Percentiles rank a stretch among this genome's conserved stretches.
Evolutionary conservation across 2,888 invertebrate species (phyloP).

Genomic region (Romanomermis culicivorax): DNA sequence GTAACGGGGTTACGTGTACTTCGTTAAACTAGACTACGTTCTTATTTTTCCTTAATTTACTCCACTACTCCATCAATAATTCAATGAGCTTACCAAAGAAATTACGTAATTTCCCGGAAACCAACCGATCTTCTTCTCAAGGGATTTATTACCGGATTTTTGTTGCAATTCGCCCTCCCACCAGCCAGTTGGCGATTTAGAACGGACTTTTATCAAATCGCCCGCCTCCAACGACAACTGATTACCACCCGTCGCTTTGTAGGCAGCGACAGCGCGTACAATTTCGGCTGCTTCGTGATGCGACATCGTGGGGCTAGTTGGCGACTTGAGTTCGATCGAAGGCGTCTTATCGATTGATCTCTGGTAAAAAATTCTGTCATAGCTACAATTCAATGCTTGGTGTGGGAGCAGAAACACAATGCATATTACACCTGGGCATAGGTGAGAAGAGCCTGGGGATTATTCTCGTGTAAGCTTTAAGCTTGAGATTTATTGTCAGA

Average conservation of each 20-base stretch:
- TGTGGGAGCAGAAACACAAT: too few relatives aligned
- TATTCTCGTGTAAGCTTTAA: too few relatives aligned
- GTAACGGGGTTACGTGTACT: too few relatives aligned
- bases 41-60: too few relatives aligned
- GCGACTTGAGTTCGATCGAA: background rate
- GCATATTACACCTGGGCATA: too few relatives aligned
- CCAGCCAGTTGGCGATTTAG: constrained; percentile 92
- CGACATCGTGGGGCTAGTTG: background rate
- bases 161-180: constrained; percentile 92
- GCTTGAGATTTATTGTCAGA: too few relatives aligned
- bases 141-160: constrained; percentile 36
- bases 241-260: constrained; percentile 67
- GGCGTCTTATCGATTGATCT: background rate
- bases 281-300: constrained; percentile 41
- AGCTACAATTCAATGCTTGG: too few relatives aligned
- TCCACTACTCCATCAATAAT: too few relatives aligned
- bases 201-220: constrained; percentile 79
- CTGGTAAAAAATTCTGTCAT: too few relatives aligned
- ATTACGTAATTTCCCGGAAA: constrained; percentile 97
- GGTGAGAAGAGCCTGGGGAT: too few relatives aligned
- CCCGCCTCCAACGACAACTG: constrained; percentile 73
- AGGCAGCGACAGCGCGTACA: constrained; percentile 76
- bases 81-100: too few relatives aligned
- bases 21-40: too few relatives aligned
- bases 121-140: constrained; percentile 84